phyloP scores from a whole-genome alignment of 2,113 vertebrate genomes.

The Clarias gariepinus region DNA sequence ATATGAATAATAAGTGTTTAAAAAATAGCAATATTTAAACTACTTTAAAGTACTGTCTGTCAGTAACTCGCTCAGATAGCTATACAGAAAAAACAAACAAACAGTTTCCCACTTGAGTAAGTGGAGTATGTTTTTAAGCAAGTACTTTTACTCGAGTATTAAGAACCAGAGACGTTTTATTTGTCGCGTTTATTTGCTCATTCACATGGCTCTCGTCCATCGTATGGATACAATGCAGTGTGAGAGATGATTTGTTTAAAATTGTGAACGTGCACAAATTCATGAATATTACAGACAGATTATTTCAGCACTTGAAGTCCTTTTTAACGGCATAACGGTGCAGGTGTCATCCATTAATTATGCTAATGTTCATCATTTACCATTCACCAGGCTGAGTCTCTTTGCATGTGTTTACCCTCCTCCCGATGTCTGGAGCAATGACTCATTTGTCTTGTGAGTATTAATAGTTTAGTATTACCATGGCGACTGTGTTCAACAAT shows the following conservation, averaged over 20 bases:
- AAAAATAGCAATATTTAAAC: no score
- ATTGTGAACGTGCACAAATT: background rate
- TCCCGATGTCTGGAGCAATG: background rate
- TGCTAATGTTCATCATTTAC: conserved; percentile 30
- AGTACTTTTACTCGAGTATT: no score
- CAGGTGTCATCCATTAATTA: conserved; percentile 30
- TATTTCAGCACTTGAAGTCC: background rate
- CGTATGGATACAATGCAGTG: background rate
- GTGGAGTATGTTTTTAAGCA: no score
- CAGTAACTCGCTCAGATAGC: no score
- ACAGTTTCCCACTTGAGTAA: no score
- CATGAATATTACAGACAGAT: background rate
- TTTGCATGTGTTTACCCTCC: conserved; percentile 20
- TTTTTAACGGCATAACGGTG: background rate
- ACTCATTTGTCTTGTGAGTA: conserved; percentile 3
- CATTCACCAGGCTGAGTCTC: conserved; percentile 25
- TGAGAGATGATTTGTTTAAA: background rate
- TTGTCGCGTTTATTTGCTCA: background rate
- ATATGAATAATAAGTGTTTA: no score
- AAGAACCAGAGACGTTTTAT: no score
- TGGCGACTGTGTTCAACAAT: background rate
- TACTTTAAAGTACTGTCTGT: no score
- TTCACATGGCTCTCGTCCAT: background rate
- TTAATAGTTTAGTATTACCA: conserved; percentile 21
- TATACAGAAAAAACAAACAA: no score